Percentiles rank a stretch among this genome's conserved stretches.
Conservation (phyloP, 1,140 invertebrate species). For the Sarcophaga bullata region DNA sequence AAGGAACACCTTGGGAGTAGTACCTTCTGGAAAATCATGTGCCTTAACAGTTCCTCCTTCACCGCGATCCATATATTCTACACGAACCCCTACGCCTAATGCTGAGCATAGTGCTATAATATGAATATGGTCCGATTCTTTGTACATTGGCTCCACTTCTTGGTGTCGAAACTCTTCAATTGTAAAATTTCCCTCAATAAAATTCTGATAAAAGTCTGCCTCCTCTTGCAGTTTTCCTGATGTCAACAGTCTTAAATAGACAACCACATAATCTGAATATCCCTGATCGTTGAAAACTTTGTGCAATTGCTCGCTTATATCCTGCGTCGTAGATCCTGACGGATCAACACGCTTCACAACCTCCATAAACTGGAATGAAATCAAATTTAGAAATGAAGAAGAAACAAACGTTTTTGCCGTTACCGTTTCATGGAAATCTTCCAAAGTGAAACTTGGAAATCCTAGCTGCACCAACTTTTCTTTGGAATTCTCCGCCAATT, state of each 20-base stretch:
- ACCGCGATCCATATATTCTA: slow-evolving; percentile 95
- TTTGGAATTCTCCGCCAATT: slow-evolving; percentile 86
- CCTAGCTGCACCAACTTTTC: slow-evolving; percentile 87
- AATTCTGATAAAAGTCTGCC: slow-evolving; percentile 92
- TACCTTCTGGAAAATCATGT: slow-evolving; percentile 91
- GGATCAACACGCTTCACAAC: slow-evolving; percentile 84
- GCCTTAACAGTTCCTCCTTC: slow-evolving; percentile 82
- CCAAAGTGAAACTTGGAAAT: slow-evolving; percentile 96
- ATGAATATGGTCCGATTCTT: slow-evolving; percentile 97
- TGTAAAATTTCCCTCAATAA: slow-evolving; percentile 92
- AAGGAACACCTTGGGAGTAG: slow-evolving; percentile 77
- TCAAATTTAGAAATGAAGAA: too few relatives aligned
- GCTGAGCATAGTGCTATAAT: slow-evolving; percentile 94
- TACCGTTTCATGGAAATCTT: slow-evolving; percentile 97
- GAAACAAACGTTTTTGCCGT: too few relatives aligned
- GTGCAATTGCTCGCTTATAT: slow-evolving; percentile 76
- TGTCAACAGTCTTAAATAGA: slow-evolving; percentile 92
- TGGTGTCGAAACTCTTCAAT: slow-evolving; percentile 78
- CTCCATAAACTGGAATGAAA: slow-evolving; percentile 91
- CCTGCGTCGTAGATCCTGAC: slow-evolving; percentile 55
- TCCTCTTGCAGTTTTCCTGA: slow-evolving; percentile 94
- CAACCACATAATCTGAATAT: slow-evolving; percentile 95
- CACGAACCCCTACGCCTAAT: slow-evolving; percentile 85
- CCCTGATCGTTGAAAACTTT: slow-evolving; percentile 86
- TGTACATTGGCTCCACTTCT: slow-evolving; percentile 98